Base-by-base conservation (phyloP, 2,888 invertebrate genomes). In the Ormia ochracea region DNA sequence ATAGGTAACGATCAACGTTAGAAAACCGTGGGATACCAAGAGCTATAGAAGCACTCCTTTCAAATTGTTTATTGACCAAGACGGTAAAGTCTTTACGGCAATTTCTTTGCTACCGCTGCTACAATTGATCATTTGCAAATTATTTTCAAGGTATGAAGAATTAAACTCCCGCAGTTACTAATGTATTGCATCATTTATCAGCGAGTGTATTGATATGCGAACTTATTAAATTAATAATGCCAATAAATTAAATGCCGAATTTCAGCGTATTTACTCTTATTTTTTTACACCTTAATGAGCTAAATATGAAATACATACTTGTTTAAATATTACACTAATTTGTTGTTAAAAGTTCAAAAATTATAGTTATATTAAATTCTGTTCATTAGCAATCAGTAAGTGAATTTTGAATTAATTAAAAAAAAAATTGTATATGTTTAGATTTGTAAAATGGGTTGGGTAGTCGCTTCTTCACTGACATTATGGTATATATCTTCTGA, bases 131-230 rank as follows among this genome's bases (percentile, higher is more conserved):
- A 93, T 66, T 91, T 96, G 17, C 93, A 94, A 12, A 91, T 94
- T 0, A 92, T 94, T 65, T 90, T 94, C 14, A 93, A 95, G 83
- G 91, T 93, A 86, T 92, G 95, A n/a, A 9, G 94, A 95, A 82
- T 97, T 95, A 14, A 99, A 98, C 87, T 98, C 99, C 89, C 99
- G 99, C 90, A 94, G 96, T 54, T 99, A 98, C 87, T 98, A 93
- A 87, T 98, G 96, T 87, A 95, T 99, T 82, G 91, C 97, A 0
- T 93, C 96, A 0, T 99, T 96, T 89, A 94, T 99, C 65, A 95
- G 93, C 45, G 98, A 99, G 87, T 99, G 99, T 88, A 93, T 99
- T 78, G 93, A 92, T 99, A 99, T 89, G 93, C 94, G 3, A 94
- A 95, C 86, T 92, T 93, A 88, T 92, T 97, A 17, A 93, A 92